These are phyloP conservation scores for Sparidentex hasta DNA, from an alignment of 2,797 vertebrate species.

Conservation along the genomic window DNA sequence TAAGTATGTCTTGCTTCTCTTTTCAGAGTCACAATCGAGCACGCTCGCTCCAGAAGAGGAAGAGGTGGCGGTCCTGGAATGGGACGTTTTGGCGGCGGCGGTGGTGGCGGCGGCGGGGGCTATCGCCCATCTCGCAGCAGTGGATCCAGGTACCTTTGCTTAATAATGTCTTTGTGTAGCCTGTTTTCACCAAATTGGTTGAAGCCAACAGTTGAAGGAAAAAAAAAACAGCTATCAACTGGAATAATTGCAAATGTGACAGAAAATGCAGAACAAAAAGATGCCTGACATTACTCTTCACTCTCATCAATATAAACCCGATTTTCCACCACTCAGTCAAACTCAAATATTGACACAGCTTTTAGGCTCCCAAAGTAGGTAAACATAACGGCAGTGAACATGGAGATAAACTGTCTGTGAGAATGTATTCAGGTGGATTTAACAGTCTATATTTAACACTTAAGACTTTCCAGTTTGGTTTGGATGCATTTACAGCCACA, in stretches of 20 bases:
- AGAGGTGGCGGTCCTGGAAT: constrained; percentile 83
- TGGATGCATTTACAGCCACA: neutral
- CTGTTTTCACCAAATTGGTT: no score
- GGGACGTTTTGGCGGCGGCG: constrained; percentile 80
- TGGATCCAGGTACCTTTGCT: constrained; percentile 87
- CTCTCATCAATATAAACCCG: neutral
- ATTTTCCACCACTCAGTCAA: neutral
- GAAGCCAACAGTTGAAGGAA: no score
- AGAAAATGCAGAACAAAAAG: neutral
- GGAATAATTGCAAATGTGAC: neutral
- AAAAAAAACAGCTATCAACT: no score
- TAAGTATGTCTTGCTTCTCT: neutral
- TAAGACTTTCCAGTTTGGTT: neutral
- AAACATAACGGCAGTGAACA: neutral
- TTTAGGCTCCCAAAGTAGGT: neutral
- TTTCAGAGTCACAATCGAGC: constrained; percentile 92
- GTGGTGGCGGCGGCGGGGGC: constrained; percentile 26
- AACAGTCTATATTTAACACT: neutral
- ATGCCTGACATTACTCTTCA: no score
- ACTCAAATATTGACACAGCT: constrained; percentile 43
- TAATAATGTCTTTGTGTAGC: neutral
- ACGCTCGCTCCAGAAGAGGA: constrained; percentile 92
- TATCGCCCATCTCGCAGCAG: constrained; percentile 91
- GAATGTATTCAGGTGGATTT: neutral
- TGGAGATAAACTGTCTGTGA: neutral